Conservation (phyloP, 2,888 invertebrate genomes). For the Eupithecia pulchellata region DNA sequence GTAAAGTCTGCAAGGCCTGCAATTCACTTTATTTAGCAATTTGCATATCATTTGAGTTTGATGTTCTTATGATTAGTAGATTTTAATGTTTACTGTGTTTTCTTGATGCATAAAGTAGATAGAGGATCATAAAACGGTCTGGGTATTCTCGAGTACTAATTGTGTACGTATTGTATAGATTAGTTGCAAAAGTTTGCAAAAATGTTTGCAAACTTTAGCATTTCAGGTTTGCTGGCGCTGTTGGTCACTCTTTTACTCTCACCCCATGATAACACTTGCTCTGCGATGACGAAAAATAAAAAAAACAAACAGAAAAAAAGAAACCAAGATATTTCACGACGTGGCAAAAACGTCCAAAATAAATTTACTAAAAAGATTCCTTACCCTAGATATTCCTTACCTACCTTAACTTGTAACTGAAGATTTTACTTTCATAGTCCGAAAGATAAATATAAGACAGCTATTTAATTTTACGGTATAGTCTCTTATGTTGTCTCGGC, state of each 20-base stretch:
- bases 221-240: background rate
- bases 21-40: constrained; percentile 2
- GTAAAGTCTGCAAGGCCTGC: constrained; percentile 9
- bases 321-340: background rate
- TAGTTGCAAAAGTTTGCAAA: background rate
- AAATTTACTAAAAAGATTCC: background rate
- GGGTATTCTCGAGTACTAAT: background rate
- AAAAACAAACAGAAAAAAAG: background rate
- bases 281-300: background rate
- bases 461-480: background rate
- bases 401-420: background rate
- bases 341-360: background rate
- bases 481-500: background rate
- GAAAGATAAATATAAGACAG: background rate
- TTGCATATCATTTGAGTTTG: constrained; percentile 3
- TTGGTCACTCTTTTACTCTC: background rate
- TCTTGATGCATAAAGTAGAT: background rate
- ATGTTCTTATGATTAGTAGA: constrained; percentile 1
- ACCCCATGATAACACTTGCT: background rate
- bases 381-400: background rate
- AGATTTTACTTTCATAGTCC: background rate
- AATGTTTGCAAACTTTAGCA: background rate
- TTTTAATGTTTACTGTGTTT: background rate
- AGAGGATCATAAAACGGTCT: background rate
- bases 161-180: background rate